A percentile compares a stretch with the other conserved stretches of the same genome.
phyloP scores from a whole-genome alignment of 2,797 vertebrate genomes.

The Protonibea diacanthus region DNA sequence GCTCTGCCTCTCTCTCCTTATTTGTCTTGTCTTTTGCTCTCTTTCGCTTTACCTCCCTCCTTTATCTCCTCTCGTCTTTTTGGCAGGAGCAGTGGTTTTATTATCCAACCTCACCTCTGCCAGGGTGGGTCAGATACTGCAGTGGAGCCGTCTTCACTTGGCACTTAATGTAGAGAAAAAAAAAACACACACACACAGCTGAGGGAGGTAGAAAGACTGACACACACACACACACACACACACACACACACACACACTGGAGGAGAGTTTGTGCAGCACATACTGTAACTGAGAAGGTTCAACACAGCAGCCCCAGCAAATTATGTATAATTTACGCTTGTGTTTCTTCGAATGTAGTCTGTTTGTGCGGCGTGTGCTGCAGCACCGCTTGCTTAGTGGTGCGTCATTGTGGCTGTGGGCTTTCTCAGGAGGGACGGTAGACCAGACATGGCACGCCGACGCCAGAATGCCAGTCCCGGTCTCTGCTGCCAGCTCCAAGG shows the following conservation, averaged over 20 bases:
- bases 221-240: background rate
- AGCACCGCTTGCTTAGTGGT: conserved; percentile 28
- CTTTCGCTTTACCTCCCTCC: conserved; percentile 34
- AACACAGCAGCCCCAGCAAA: conserved; percentile 10
- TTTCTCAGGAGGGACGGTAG: conserved; percentile 24
- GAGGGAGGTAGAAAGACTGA: conserved; percentile 37
- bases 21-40: conserved; percentile 43
- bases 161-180: conserved; percentile 44
- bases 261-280: conserved; percentile 38
- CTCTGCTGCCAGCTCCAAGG: conserved; percentile 65
- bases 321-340: conserved; percentile 24
- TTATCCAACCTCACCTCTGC: conserved; percentile 70
- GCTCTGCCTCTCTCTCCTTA: conserved; percentile 26
- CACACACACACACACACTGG: background rate
- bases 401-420: conserved; percentile 49
- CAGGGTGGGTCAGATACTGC: conserved; percentile 75
- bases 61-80: conserved; percentile 55
- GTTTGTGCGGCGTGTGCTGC: conserved; percentile 24
- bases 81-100: conserved; percentile 72
- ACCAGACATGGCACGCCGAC: conserved; percentile 56
- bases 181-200: background rate
- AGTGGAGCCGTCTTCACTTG: conserved; percentile 62
- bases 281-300: conserved; percentile 32
- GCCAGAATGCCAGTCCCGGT: conserved; percentile 60
- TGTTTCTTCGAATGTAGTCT: conserved; percentile 5